These are phyloP conservation scores for Crossaster papposus DNA, from an alignment of 53 echinoderm and acorn worm species.

Conservation along the genomic window DNA sequence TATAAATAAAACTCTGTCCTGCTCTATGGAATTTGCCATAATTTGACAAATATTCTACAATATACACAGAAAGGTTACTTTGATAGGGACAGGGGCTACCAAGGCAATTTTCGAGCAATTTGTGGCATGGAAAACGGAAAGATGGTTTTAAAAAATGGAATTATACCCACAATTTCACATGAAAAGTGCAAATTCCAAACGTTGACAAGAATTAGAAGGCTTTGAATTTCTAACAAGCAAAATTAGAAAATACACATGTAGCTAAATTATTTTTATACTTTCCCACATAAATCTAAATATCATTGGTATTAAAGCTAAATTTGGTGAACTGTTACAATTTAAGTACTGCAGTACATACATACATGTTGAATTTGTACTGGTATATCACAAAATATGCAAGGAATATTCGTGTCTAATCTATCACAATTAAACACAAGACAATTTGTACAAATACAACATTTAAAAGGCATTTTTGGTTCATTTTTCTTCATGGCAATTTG, in stretches of 20 bases:
- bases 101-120: neutral
- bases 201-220: neutral
- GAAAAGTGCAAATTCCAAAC: neutral
- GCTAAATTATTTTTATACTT: neutral
- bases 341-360: neutral
- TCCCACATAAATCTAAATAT: neutral
- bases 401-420: neutral
- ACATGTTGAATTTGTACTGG: too few relatives aligned
- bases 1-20: conserved; percentile 48
- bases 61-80: conserved; percentile 18
- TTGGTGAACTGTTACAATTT: neutral
- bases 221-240: neutral
- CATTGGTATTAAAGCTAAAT: neutral
- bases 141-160: neutral
- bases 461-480: neutral
- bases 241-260: neutral
- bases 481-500: neutral
- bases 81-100: neutral
- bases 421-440: neutral
- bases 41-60: conserved; percentile 41
- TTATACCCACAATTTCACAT: neutral
- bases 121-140: neutral
- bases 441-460: neutral
- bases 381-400: neutral
- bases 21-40: neutral